Evolutionary conservation across 1,140 invertebrate genomes (phyloP).

Genomic region (Zaprionus vittiger): DNA sequence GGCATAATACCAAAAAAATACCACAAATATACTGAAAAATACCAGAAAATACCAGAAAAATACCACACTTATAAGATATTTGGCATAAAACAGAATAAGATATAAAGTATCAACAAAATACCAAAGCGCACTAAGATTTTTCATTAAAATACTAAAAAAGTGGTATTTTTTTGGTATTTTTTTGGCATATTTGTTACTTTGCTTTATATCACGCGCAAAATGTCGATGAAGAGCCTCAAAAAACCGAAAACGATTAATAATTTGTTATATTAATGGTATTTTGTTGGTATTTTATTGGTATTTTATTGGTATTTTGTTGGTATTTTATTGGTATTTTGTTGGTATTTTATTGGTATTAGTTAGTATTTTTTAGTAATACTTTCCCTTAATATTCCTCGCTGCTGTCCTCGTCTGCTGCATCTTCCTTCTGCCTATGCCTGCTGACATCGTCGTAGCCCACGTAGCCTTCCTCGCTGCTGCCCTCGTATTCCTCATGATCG

Average conservation of each 20-base stretch:
- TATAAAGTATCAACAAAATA: too few relatives aligned
- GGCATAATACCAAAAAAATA: slow-evolving; percentile 2
- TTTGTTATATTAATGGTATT: neutral
- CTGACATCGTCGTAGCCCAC: slow-evolving; percentile 70
- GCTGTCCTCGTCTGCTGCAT: slow-evolving; percentile 47
- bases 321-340: neutral
- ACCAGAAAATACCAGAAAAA: neutral
- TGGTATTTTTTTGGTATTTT: neutral
- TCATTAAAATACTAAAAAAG: neutral
- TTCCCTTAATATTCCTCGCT: slow-evolving; percentile 64
- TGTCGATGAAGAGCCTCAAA: neutral
- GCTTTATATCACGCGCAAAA: neutral
- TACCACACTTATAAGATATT: neutral
- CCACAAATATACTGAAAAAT: neutral
- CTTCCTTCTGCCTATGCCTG: slow-evolving; percentile 51
- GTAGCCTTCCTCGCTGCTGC: slow-evolving; percentile 78
- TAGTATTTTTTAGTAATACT: neutral
- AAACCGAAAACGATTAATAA: neutral
- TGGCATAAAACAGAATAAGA: neutral
- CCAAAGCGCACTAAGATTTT: too few relatives aligned
- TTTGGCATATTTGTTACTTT: neutral
- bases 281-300: neutral
- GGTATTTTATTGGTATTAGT: neutral
- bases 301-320: neutral
- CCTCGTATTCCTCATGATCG: slow-evolving; percentile 70